Evolutionary conservation across 1,140 invertebrate genomes (phyloP).

Genomic region (Neodiprion pinetum): DNA sequence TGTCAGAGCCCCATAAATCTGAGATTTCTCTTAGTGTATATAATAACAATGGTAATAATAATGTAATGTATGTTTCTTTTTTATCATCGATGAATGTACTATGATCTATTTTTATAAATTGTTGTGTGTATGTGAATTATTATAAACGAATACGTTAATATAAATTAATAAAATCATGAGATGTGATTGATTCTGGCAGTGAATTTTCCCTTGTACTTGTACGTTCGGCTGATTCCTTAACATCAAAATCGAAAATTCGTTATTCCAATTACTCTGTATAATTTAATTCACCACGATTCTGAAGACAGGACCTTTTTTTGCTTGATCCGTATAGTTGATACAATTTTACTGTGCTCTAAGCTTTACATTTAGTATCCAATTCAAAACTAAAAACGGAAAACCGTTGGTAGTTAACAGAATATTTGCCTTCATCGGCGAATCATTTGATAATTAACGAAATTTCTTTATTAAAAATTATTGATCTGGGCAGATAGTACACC

Average conservation of each 20-base stretch:
- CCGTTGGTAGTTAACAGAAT: neutral
- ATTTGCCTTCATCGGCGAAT: neutral
- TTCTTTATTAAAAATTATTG: constrained; percentile 27
- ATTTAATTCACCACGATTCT: too few species aligned
- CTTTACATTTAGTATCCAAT: too few species aligned
- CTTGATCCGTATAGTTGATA: too few species aligned
- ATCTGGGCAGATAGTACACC: constrained; percentile 22
- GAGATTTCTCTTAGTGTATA: neutral
- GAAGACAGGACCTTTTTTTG: too few species aligned
- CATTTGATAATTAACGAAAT: too few species aligned
- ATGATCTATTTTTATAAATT: constrained; percentile 36
- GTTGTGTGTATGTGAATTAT: constrained; percentile 38
- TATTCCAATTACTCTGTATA: too few species aligned
- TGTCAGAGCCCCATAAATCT: neutral
- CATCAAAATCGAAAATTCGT: too few species aligned
- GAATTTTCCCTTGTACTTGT: neutral
- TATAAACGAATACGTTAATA: constrained; percentile 38
- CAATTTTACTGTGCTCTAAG: too few species aligned
- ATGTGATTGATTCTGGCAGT: constrained; percentile 24
- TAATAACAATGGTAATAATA: neutral
- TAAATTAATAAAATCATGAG: constrained; percentile 33
- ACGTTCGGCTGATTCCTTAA: too few species aligned
- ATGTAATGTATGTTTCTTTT: constrained; percentile 6
- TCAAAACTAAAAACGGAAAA: neutral
- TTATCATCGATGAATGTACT: constrained; percentile 23